Conservation (phyloP, 2,113 vertebrate species). For the Acanthisitta chloris region DNA sequence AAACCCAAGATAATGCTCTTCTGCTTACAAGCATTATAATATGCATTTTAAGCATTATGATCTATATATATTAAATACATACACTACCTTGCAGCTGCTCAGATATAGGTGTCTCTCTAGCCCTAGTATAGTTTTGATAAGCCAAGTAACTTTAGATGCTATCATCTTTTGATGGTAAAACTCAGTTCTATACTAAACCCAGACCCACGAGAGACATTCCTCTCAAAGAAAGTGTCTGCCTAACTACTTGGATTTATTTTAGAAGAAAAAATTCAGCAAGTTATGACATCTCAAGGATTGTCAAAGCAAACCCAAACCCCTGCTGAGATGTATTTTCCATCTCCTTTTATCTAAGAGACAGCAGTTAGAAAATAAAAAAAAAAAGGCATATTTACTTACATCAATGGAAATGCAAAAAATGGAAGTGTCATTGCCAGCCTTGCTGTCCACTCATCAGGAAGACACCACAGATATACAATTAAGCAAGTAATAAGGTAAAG, state of each 20-base stretch:
- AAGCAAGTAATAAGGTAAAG: conserved; percentile 85
- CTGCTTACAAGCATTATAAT: too few species aligned
- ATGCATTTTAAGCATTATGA: too few species aligned
- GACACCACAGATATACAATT: conserved; percentile 92
- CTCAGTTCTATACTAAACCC: background rate
- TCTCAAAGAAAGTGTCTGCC: background rate
- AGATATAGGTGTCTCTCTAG: background rate
- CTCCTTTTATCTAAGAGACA: background rate
- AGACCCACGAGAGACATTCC: background rate
- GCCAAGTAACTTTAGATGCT: background rate
- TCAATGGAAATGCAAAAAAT: conserved; percentile 88
- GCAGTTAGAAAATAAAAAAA: background rate
- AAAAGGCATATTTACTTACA: conserved; percentile 83
- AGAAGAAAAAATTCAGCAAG: background rate
- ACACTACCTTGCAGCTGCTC: background rate
- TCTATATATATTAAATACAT: too few species aligned
- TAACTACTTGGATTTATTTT: background rate
- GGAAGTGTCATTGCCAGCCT: conserved; percentile 86
- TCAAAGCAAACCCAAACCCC: conserved; percentile 2
- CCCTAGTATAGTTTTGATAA: background rate
- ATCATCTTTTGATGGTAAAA: background rate
- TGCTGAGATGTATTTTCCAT: background rate
- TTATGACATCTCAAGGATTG: background rate
- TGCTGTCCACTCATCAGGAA: conserved; percentile 89
- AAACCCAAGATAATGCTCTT: background rate